Conservation (phyloP, 2,797 vertebrate genomes). For the Aratinga solstitialis region DNA sequence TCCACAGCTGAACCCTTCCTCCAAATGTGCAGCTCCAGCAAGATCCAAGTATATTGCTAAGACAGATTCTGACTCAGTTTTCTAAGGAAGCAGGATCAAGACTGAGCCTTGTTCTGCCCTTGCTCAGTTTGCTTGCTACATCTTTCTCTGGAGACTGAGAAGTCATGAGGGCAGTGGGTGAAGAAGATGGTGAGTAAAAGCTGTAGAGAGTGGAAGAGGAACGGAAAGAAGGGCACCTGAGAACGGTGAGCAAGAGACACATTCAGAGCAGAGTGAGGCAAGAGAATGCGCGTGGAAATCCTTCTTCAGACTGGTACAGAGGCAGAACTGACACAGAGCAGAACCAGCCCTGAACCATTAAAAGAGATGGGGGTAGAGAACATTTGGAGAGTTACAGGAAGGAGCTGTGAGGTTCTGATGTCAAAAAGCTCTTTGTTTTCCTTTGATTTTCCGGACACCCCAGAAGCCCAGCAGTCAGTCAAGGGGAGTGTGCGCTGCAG, state of each 20-base stretch:
- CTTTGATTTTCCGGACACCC: not conserved
- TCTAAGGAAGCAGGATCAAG: not conserved
- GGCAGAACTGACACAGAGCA: not conserved
- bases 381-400: not conserved
- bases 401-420: not conserved
- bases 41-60: not conserved
- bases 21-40: not conserved
- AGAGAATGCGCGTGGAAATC: rapidly evolving
- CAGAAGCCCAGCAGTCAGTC: not conserved
- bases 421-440: not conserved
- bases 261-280: not conserved
- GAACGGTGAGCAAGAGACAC: not conserved
- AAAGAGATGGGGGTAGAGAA: not conserved
- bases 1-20: not conserved
- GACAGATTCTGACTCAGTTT: not conserved
- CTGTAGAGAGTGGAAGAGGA: not conserved
- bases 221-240: not conserved
- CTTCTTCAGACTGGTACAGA: not conserved
- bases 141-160: not conserved
- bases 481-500: not conserved
- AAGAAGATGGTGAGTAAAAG: not conserved
- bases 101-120: not conserved
- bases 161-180: not conserved
- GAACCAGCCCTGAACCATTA: not conserved
- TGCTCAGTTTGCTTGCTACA: not conserved